Base-by-base conservation (phyloP, 2,888 invertebrate species). In the Drosophila tripunctata region DNA sequence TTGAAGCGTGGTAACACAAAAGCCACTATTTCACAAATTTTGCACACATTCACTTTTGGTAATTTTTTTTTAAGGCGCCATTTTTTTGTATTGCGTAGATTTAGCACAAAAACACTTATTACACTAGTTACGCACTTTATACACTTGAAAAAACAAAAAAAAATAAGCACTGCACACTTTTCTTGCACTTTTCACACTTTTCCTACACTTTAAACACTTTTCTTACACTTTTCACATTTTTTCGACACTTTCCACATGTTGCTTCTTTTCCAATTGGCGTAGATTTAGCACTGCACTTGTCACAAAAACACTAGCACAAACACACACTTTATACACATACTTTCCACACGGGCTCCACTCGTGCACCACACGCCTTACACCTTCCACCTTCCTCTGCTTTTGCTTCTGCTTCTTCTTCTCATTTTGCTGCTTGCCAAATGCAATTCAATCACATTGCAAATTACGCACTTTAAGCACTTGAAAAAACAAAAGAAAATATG, bases 41-140 rank as follows among this genome's bases (percentile, higher is more conserved):
- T 67, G 45, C 40, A 38, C 50, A 71, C 80, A 74, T 80, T 80
- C 78, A 77, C 78, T 67, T 75, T 52, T 24, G 10, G 3, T 6
- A 38, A 22, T 40, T 15, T 15, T 17, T 7, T 3, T 31, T 12
- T 6, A 21, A n/a, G 19, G 2, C n/a, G 6, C 38, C n/a, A n/a
- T n/a, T n/a, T n/a, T n/a, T n/a, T n/a, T n/a, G n/a, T n/a, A n/a
- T n/a, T n/a, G n/a, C n/a, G n/a, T n/a, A n/a, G n/a, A n/a, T n/a
- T 27, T 10, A 8, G 27, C 27, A 27, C 10, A 8, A 27, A 27
- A 7, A n/a, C n/a, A n/a, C 10, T 27, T 27, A 27, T 27, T 10
- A 27, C 27, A 27, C 8, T 27, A 8, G 7, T 8, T n/a, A n/a
- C n/a, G n/a, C 27, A 8, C 27, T 27, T 10, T 2, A 8, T 10